Conservation (phyloP, 2,797 vertebrate species). For the Sebastiscus tertius region DNA sequence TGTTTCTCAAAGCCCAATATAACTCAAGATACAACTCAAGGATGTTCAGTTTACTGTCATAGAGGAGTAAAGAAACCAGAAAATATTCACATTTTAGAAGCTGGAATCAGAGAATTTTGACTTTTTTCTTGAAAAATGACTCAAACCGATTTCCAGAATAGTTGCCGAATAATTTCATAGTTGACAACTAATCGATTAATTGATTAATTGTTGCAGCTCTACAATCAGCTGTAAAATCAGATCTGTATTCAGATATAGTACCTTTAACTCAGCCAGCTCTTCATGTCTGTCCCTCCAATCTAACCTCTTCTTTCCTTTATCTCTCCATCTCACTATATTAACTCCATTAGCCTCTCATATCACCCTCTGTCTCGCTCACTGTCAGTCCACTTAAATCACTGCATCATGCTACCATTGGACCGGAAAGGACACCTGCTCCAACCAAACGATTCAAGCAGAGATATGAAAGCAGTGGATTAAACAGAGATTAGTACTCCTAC, state of each 20-base stretch:
- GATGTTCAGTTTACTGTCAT: too few relatives aligned
- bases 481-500: constrained; percentile 34
- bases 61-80: too few relatives aligned
- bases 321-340: constrained; percentile 67
- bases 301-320: constrained; percentile 36
- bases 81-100: too few relatives aligned
- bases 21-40: too few relatives aligned
- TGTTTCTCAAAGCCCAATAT: too few relatives aligned
- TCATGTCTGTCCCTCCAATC: constrained; percentile 24
- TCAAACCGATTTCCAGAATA: too few relatives aligned
- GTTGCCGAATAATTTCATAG: too few relatives aligned
- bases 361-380: constrained; percentile 62
- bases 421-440: constrained; percentile 55
- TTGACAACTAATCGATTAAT: too few relatives aligned
- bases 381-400: constrained; percentile 62
- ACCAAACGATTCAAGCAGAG: constrained; percentile 29
- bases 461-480: constrained; percentile 49
- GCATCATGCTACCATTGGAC: constrained; percentile 38
- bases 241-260: constrained; percentile 37
- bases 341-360: constrained; percentile 71
- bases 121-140: too few relatives aligned
- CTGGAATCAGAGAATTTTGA: too few relatives aligned
- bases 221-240: constrained; percentile 15
- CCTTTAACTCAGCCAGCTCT: constrained; percentile 24
- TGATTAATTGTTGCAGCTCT: too few relatives aligned